Percentiles rank a stretch among this genome's conserved stretches.
These are phyloP conservation scores for Bedellia somnulentella DNA, from an alignment of 2,888 invertebrate species.

Conservation along the genomic window DNA sequence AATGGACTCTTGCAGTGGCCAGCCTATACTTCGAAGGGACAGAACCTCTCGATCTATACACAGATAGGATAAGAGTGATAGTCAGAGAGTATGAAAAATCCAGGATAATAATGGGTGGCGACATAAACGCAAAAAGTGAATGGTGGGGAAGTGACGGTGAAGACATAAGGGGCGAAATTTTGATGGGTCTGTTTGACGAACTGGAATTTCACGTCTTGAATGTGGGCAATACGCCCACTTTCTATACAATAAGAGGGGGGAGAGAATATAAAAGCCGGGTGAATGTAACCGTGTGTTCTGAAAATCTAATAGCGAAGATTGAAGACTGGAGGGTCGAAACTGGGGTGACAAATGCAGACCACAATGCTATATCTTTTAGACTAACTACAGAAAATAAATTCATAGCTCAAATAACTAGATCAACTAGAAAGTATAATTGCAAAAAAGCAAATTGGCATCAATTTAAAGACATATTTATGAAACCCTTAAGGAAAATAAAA, in stretches of 20 bases:
- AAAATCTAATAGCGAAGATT: constrained; percentile 7
- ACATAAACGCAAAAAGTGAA: constrained; percentile 7
- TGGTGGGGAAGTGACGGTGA: constrained; percentile 7
- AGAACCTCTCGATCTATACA: constrained; percentile 7
- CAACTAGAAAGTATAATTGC: constrained; percentile 11
- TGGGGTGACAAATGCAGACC: constrained; percentile 6
- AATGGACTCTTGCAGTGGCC: background rate
- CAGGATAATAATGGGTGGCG: constrained; percentile 5
- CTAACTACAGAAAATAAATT: background rate
- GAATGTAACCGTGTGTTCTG: constrained; percentile 11
- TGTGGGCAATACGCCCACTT: constrained; percentile 10
- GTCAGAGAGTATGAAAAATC: background rate
- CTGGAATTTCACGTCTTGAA: constrained; percentile 11
- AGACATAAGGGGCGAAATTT: constrained; percentile 10
- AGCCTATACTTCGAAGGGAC: constrained; percentile 13
- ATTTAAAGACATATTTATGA: background rate
- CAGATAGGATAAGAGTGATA: background rate
- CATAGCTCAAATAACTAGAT: background rate
- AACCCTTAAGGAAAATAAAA: background rate
- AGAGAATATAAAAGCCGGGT: constrained; percentile 8
- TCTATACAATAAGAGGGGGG: too few relatives aligned
- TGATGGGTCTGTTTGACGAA: constrained; percentile 9
- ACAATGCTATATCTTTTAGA: constrained; percentile 7
- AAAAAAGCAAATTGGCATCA: constrained; percentile 9
- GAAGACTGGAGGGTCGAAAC: constrained; percentile 11